Conservation (phyloP, 2,797 vertebrate species). For the Podarcis lilfordi region DNA sequence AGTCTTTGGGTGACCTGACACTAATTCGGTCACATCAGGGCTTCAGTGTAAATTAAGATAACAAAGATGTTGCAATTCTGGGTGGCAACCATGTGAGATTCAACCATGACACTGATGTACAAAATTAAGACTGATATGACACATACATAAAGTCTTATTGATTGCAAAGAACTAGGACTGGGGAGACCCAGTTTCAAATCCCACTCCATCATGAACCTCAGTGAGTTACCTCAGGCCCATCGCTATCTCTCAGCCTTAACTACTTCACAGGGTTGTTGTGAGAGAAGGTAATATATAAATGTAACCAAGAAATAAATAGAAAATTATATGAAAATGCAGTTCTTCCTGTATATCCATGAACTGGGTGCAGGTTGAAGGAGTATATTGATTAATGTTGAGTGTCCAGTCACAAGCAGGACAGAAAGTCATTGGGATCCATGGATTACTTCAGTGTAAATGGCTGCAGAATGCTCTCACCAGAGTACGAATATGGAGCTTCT, state of each 20-base stretch:
- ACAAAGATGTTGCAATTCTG: background rate
- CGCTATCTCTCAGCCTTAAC: no score
- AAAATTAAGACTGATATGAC: background rate
- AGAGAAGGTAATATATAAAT: no score
- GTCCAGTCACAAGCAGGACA: background rate
- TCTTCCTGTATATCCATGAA: background rate
- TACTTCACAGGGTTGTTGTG: no score
- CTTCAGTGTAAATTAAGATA: background rate
- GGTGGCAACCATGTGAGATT: background rate
- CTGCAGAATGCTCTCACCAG: background rate
- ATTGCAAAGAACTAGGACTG: no score
- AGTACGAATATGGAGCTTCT: background rate
- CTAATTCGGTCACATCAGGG: background rate
- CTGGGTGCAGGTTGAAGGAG: background rate
- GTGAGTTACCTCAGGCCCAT: no score
- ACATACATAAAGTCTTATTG: background rate
- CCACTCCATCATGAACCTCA: no score
- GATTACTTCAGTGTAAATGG: background rate
- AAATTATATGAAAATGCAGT: background rate
- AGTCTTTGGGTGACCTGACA: background rate
- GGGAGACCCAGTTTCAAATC: no score
- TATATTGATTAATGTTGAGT: background rate
- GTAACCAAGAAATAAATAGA: background rate
- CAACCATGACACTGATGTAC: background rate
- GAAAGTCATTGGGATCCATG: background rate